A percentile compares a stretch with the other conserved stretches of the same genome.
Evolutionary conservation across 2,797 vertebrate species (phyloP).

Genomic region (Euphonia xanthogaster): DNA sequence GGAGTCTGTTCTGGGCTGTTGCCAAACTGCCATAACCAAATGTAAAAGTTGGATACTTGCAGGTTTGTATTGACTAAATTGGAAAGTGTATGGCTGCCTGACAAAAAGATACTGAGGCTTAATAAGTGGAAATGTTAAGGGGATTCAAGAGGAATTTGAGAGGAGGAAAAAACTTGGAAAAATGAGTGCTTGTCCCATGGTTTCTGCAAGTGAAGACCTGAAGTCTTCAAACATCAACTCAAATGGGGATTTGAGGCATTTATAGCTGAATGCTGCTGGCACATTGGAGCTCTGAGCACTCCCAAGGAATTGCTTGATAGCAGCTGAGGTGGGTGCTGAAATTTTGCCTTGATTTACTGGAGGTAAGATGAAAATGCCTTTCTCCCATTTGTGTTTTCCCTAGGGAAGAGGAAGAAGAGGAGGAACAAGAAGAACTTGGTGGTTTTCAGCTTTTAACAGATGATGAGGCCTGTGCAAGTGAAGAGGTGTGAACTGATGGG

Average conservation of each 20-base stretch:
- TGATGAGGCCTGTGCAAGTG: constrained; percentile 81
- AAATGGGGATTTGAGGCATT: background rate
- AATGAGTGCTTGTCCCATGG: background rate
- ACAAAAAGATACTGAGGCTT: background rate
- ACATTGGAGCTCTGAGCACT: background rate
- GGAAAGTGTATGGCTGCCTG: background rate
- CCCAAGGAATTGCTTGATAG: background rate
- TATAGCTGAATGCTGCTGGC: background rate
- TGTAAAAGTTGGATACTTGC: background rate
- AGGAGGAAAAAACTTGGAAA: background rate
- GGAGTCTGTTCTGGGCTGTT: background rate
- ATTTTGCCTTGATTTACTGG: background rate
- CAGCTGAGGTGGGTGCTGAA: background rate
- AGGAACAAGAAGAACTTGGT: constrained; percentile 82
- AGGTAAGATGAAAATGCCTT: background rate
- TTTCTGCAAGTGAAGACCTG: background rate
- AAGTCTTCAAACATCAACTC: background rate
- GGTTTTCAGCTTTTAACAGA: constrained; percentile 90
- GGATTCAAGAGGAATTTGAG: background rate
- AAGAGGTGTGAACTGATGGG: constrained; percentile 74
- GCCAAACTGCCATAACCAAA: background rate
- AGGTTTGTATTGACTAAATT: background rate
- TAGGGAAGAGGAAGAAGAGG: constrained; percentile 77
- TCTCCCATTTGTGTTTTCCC: constrained; percentile 15
- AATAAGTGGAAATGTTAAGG: background rate